Conservation (phyloP, 1,140 invertebrate species). For the Protaetia brevitarsis region DNA sequence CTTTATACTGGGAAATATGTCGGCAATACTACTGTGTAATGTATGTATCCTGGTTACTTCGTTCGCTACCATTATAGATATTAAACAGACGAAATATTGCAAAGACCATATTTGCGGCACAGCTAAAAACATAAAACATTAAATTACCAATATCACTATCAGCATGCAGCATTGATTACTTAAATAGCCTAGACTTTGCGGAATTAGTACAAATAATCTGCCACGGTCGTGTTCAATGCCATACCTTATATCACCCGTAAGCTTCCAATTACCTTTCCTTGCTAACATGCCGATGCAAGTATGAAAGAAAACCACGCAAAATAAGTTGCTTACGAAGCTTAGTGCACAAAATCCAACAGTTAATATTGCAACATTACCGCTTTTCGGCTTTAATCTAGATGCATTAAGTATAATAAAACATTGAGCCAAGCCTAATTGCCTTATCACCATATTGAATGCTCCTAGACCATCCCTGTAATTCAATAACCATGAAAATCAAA, state of each 20-base stretch:
- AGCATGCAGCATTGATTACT: background rate
- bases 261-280: background rate
- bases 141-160: background rate
- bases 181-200: conserved; percentile 10
- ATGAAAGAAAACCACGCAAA: conserved; percentile 2
- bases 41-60: background rate
- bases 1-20: background rate
- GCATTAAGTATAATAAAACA: background rate
- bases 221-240: background rate
- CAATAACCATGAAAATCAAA: too few relatives aligned
- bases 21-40: background rate
- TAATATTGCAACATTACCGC: background rate
- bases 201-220: background rate
- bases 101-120: conserved; percentile 12
- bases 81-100: background rate
- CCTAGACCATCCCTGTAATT: background rate
- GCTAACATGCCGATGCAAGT: conserved; percentile 7
- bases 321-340: background rate
- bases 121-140: background rate
- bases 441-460: background rate
- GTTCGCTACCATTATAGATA: background rate
- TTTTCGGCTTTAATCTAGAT: background rate
- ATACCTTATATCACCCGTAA: background rate
- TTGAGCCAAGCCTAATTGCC: background rate
- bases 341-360: background rate